These are phyloP conservation scores for Adineta ricciae DNA, from an alignment of 2,888 invertebrate species.

Conservation along the genomic window DNA sequence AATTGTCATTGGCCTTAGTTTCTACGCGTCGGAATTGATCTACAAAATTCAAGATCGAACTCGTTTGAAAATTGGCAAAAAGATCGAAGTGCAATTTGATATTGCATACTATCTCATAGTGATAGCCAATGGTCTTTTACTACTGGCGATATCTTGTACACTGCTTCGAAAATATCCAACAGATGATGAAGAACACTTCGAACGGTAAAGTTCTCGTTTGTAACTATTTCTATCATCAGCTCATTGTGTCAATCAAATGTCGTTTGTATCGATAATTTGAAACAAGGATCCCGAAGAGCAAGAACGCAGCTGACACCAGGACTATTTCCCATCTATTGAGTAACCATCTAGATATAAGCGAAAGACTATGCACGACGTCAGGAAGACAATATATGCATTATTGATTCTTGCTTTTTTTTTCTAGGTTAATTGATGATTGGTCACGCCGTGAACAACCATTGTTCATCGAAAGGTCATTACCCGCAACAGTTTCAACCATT, in stretches of 20 bases:
- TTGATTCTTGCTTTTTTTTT: background rate
- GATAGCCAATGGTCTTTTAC: slow-evolving; percentile 58
- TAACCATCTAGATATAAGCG: too few relatives aligned
- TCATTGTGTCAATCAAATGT: background rate
- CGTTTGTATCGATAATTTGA: too few relatives aligned
- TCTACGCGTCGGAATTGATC: slow-evolving; percentile 60
- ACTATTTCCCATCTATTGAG: too few relatives aligned
- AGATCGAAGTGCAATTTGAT: slow-evolving; percentile 47
- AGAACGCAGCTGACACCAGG: too few relatives aligned
- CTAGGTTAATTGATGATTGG: slow-evolving; percentile 29
- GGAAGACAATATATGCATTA: background rate
- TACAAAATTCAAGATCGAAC: slow-evolving; percentile 55
- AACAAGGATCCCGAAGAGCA: too few relatives aligned
- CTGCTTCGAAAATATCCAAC: slow-evolving; percentile 55
- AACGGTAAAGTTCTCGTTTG: slow-evolving; percentile 25
- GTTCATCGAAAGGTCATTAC: slow-evolving; percentile 30
- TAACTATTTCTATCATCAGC: background rate
- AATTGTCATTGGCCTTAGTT: slow-evolving; percentile 57
- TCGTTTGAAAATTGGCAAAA: slow-evolving; percentile 51
- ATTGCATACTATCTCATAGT: slow-evolving; percentile 50
- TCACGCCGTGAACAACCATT: slow-evolving; percentile 25
- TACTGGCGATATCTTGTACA: slow-evolving; percentile 63
- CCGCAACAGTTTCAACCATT: background rate
- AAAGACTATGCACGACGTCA: too few relatives aligned
- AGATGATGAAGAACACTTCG: slow-evolving; percentile 38